Evolutionary conservation across 2,888 invertebrate species (phyloP).

Genomic region (Lepidochrysops patricia): DNA sequence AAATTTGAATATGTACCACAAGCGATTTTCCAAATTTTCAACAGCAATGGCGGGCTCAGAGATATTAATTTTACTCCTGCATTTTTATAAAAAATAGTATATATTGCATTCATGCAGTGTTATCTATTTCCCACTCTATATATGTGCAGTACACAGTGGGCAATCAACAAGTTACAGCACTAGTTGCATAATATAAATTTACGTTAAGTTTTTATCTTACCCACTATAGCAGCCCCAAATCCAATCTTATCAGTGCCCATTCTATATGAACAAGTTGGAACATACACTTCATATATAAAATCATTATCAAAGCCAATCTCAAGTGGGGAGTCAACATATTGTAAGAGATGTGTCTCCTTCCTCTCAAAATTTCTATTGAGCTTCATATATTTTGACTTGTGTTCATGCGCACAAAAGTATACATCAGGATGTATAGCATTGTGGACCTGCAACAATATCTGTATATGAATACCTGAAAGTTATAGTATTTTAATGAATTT

Average conservation of each 20-base stretch:
- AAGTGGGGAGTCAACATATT: constrained; percentile 33
- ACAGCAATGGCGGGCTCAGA: no score
- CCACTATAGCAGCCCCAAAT: constrained; percentile 86
- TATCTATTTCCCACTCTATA: no score
- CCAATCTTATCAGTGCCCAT: constrained; percentile 94
- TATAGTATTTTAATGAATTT: no score
- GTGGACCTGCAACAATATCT: constrained; percentile 71
- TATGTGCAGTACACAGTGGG: no score
- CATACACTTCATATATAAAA: constrained; percentile 83
- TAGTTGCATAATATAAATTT: no score
- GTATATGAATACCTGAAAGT: background rate
- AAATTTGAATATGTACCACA: no score
- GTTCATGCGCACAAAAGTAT: constrained; percentile 79
- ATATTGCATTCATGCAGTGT: no score
- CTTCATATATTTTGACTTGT: constrained; percentile 76
- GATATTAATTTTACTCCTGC: no score
- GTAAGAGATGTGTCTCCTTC: constrained; percentile 33
- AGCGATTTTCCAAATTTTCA: no score
- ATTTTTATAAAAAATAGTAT: no score
- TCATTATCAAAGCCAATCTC: constrained; percentile 34
- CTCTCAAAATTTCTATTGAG: constrained; percentile 39
- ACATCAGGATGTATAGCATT: constrained; percentile 68
- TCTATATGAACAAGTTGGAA: constrained; percentile 96
- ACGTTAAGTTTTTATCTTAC: constrained; percentile 72
- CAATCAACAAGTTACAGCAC: no score